Conservation (phyloP, 2,113 vertebrate species). For the Gavialis gangeticus region DNA sequence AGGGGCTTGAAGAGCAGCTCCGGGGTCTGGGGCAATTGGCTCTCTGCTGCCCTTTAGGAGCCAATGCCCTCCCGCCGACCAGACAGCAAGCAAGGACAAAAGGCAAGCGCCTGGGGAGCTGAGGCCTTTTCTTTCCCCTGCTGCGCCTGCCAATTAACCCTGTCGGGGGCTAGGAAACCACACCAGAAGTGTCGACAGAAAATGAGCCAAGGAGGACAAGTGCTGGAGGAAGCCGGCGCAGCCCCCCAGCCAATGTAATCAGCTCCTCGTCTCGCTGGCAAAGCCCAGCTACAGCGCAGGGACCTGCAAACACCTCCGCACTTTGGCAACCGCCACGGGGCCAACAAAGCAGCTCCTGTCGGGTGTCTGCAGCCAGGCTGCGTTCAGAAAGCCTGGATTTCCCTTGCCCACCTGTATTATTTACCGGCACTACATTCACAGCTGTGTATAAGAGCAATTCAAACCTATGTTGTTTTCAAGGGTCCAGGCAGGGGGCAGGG, state of each 20-base stretch:
- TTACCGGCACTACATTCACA: background rate
- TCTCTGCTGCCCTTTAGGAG: constrained; percentile 57
- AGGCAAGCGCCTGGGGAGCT: constrained; percentile 1
- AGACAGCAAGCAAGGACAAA: constrained; percentile 40
- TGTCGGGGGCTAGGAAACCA: constrained; percentile 50
- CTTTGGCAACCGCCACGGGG: background rate
- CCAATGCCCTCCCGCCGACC: constrained; percentile 1
- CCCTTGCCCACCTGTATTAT: background rate
- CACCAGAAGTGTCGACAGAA: constrained; percentile 30
- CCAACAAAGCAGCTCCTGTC: background rate
- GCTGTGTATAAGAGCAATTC: background rate
- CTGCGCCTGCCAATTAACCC: constrained; percentile 68
- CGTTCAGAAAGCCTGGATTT: background rate
- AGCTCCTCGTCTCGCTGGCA: background rate
- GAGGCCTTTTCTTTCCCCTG: constrained; percentile 59
- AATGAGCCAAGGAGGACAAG: background rate
- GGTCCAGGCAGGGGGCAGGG: background rate
- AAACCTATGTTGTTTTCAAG: background rate
- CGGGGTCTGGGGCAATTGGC: constrained; percentile 33
- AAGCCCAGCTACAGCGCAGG: constrained; percentile 18
- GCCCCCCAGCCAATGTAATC: constrained; percentile 5
- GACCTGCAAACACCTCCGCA: background rate
- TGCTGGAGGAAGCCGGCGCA: constrained; percentile 14
- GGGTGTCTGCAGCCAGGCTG: background rate
- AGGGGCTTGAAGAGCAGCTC: background rate